Percentiles rank a stretch among this genome's conserved stretches.
phyloP scores from a whole-genome alignment of 2,888 invertebrate genomes.

The Parthenolecanium corni region DNA sequence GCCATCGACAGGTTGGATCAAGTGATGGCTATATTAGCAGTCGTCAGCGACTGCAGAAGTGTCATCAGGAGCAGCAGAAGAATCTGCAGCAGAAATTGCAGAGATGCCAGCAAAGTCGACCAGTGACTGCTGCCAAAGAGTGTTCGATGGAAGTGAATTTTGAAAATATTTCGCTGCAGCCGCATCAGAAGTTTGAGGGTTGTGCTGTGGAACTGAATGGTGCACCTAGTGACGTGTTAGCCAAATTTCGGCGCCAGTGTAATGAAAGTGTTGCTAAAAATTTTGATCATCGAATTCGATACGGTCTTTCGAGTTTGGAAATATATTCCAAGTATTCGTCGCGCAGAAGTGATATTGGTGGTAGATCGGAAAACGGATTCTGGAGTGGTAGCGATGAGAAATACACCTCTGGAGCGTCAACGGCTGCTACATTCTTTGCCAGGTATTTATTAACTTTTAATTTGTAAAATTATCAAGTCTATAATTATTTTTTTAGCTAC shows the following conservation, averaged over 20 bases:
- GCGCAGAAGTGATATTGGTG: neutral
- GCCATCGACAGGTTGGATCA: no score
- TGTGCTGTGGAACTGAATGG: neutral
- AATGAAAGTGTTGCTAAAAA: neutral
- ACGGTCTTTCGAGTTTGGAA: conserved; percentile 21
- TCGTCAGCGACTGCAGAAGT: no score
- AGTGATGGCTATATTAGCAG: no score
- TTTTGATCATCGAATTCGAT: conserved; percentile 18
- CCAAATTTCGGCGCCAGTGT: neutral
- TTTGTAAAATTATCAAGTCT: no score
- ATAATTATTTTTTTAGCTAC: no score
- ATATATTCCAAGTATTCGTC: conserved; percentile 20
- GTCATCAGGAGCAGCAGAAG: no score
- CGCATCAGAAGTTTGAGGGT: neutral
- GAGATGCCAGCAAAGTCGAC: no score
- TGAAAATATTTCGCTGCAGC: no score
- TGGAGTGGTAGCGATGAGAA: neutral
- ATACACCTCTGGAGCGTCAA: conserved; percentile 14
- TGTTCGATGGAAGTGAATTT: no score
- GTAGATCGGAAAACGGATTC: neutral
- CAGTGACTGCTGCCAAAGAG: no score
- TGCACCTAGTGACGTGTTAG: no score
- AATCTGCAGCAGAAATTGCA: no score
- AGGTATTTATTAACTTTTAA: conserved; percentile 21
- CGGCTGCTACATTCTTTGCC: conserved; percentile 26